These are phyloP conservation scores for Myotis brandtii DNA, from an alignment of 2,113 vertebrate genomes.

Conservation along the genomic window DNA sequence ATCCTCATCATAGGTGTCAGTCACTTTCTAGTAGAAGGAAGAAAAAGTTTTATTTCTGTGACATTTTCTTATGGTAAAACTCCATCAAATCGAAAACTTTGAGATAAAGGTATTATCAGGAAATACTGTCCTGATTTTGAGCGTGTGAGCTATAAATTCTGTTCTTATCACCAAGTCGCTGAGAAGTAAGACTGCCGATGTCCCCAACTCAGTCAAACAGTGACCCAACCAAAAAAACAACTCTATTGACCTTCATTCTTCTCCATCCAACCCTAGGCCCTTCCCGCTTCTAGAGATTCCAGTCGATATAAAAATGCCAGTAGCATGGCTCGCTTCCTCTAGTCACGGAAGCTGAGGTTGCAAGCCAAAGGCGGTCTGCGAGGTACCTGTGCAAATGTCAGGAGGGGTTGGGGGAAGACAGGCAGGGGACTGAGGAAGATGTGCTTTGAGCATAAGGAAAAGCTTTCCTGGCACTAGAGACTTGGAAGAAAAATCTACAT, in stretches of 20 bases:
- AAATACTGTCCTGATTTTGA: constrained; percentile 57
- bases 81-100: constrained; percentile 66
- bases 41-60: constrained; percentile 46
- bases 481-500: neutral
- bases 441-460: neutral
- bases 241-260: constrained; percentile 50
- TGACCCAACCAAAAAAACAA: neutral
- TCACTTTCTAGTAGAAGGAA: neutral
- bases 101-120: constrained; percentile 72
- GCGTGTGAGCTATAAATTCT: constrained; percentile 45
- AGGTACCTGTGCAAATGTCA: neutral
- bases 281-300: constrained; percentile 42
- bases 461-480: neutral
- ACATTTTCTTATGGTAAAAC: constrained; percentile 64
- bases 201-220: constrained; percentile 51
- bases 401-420: neutral
- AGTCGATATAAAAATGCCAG: neutral
- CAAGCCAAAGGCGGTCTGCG: neutral
- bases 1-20: neutral
- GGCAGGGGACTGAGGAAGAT: neutral
- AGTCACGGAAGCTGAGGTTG: neutral
- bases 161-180: constrained; percentile 58
- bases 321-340: neutral
- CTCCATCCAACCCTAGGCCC: neutral
- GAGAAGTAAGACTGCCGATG: constrained; percentile 38